These are phyloP conservation scores for Agrypnus murinus DNA, from an alignment of 2,888 invertebrate species.

Conservation along the genomic window DNA sequence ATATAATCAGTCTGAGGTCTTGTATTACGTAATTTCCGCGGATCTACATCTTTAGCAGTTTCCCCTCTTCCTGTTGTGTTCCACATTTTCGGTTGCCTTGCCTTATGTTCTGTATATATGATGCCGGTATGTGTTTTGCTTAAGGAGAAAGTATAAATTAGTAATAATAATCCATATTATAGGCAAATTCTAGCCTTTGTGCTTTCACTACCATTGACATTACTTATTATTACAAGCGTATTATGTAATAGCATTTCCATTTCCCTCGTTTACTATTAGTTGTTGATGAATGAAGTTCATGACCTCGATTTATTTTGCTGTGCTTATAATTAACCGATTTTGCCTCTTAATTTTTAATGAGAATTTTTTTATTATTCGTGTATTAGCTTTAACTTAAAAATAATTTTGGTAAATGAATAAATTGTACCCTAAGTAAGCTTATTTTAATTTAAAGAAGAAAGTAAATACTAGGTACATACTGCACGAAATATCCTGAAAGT, in stretches of 20 bases:
- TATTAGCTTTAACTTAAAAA: no score
- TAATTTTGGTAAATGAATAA: no score
- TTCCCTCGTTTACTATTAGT: background rate
- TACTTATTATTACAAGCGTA: background rate
- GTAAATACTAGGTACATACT: background rate
- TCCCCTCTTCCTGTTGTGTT: constrained; percentile 38
- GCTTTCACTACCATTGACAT: constrained; percentile 47
- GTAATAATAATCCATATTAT: background rate
- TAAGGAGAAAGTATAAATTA: constrained; percentile 36
- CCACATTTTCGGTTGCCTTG: no score
- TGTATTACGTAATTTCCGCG: constrained; percentile 48
- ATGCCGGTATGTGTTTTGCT: no score
- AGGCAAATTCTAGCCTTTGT: constrained; percentile 20
- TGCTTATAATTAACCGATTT: background rate
- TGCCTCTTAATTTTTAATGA: no score
- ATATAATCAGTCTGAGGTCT: constrained; percentile 28
- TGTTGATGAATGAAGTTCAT: constrained; percentile 3
- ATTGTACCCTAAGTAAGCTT: background rate
- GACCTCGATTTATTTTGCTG: constrained; percentile 14
- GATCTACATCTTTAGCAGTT: constrained; percentile 41
- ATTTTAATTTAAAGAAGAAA: background rate
- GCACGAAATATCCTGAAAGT: background rate
- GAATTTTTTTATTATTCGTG: no score
- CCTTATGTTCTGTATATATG: no score
- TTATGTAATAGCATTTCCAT: constrained; percentile 31